These are phyloP conservation scores for Phrynocephalus forsythii DNA, from an alignment of 2,797 vertebrate species.

Conservation along the genomic window DNA sequence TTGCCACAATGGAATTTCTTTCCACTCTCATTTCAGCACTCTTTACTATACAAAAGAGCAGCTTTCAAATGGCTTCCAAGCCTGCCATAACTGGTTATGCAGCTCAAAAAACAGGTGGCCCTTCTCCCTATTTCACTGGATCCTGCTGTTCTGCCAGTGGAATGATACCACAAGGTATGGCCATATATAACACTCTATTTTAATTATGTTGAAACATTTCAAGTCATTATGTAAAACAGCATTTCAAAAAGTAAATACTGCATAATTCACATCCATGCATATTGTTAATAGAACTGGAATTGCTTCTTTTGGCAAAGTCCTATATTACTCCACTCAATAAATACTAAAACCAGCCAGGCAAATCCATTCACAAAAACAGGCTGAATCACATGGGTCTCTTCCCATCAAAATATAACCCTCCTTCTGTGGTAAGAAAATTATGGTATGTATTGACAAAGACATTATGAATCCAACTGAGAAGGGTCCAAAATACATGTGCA, in stretches of 20 bases:
- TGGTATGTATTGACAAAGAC: too few relatives aligned
- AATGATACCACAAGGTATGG: not conserved
- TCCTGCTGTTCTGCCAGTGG: not conserved
- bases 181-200: not conserved
- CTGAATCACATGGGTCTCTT: not conserved
- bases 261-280: slow-evolving; percentile 7
- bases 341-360: not conserved
- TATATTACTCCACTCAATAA: not conserved
- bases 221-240: not conserved
- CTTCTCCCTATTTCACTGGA: not conserved
- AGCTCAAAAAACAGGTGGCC: not conserved
- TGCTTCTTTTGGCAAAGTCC: not conserved
- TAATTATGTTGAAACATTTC: not conserved
- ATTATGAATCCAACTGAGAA: too few relatives aligned
- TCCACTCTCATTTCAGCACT: too few relatives aligned
- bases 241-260: slow-evolving; percentile 19
- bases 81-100: not conserved
- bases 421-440: too few relatives aligned
- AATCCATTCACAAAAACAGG: not conserved
- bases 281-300: not conserved
- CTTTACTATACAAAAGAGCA: too few relatives aligned
- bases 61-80: too few relatives aligned
- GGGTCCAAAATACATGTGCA: too few relatives aligned
- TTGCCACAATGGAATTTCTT: too few relatives aligned
- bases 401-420: not conserved